A percentile compares a stretch with the other conserved stretches of the same genome.
Evolutionary conservation across 1,140 invertebrate genomes (phyloP).

Genomic region (Drosophila bocki): DNA sequence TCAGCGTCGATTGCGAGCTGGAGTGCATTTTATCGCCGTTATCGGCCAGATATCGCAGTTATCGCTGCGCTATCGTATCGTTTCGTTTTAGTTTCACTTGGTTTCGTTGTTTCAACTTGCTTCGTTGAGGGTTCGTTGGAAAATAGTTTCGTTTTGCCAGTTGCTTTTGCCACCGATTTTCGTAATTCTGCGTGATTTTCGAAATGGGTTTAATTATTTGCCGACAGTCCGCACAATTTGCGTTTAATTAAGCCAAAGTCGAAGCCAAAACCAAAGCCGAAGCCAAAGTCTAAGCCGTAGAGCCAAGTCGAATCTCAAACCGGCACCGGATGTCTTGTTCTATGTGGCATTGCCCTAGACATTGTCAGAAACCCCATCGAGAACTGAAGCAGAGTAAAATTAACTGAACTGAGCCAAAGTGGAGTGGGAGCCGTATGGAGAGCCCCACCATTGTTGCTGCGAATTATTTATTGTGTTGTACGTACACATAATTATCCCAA

Average conservation of each 20-base stretch:
- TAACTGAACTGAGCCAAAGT: constrained; percentile 33
- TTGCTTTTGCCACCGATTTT: constrained; percentile 54
- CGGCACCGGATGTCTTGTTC: constrained; percentile 78
- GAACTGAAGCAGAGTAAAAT: constrained; percentile 43
- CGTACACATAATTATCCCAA: constrained; percentile 78
- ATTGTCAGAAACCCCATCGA: constrained; percentile 53
- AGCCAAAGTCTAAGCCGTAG: not conserved
- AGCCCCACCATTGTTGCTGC: constrained; percentile 53
- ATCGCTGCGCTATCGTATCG: constrained; percentile 50
- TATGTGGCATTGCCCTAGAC: constrained; percentile 62
- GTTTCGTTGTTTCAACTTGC: constrained; percentile 8
- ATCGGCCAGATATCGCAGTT: constrained; percentile 47
- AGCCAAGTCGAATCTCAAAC: constrained; percentile 32
- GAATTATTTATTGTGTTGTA: constrained; percentile 82
- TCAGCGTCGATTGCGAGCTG: constrained; percentile 70
- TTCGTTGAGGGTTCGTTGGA: constrained; percentile 31
- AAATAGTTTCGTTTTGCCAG: constrained; percentile 38
- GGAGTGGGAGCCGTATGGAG: constrained; percentile 15
- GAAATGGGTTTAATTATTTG: constrained; percentile 67
- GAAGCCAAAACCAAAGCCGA: constrained; percentile 19
- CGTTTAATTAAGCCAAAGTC: constrained; percentile 75
- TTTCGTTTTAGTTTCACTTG: constrained; percentile 45
- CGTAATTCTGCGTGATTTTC: constrained; percentile 72
- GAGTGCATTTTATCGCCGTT: constrained; percentile 57
- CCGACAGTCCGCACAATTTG: constrained; percentile 68